Conservation (phyloP, 1,140 invertebrate genomes). For the Aethina tumida region DNA sequence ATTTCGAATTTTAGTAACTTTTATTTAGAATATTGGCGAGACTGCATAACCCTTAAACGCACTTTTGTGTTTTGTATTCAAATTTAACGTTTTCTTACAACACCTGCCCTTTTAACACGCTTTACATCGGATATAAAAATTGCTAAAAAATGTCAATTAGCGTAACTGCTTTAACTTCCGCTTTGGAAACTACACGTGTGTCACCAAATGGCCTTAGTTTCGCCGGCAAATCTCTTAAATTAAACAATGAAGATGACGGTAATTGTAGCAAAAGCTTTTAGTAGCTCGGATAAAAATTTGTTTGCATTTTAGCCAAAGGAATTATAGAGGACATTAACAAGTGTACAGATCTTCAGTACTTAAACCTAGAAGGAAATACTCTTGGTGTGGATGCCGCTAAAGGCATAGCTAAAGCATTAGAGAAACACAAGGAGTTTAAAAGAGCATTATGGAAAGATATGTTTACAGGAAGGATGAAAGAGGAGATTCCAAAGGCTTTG, state of each 20-base stretch:
- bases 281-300: conserved; percentile 13
- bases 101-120: no score
- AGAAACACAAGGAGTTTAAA: conserved; percentile 66
- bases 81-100: no score
- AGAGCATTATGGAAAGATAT: conserved; percentile 90
- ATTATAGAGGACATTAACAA: conserved; percentile 54
- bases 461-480: conserved; percentile 89
- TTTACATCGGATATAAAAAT: no score
- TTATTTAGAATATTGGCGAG: no score
- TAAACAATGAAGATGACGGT: conserved; percentile 59
- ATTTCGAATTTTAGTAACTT: no score
- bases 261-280: conserved; percentile 16
- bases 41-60: no score
- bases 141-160: no score
- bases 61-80: no score
- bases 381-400: conserved; percentile 80
- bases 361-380: conserved; percentile 89
- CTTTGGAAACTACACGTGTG: conserved; percentile 26
- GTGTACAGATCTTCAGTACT: conserved; percentile 51
- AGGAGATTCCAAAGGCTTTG: conserved; percentile 88
- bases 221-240: conserved; percentile 53
- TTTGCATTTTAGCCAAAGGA: conserved; percentile 44
- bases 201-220: conserved; percentile 47
- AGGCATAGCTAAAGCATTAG: conserved; percentile 70
- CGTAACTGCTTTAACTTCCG: conserved; percentile 23